phyloP scores from a whole-genome alignment of 2,113 vertebrate genomes.

The Lanius ludovicianus region DNA sequence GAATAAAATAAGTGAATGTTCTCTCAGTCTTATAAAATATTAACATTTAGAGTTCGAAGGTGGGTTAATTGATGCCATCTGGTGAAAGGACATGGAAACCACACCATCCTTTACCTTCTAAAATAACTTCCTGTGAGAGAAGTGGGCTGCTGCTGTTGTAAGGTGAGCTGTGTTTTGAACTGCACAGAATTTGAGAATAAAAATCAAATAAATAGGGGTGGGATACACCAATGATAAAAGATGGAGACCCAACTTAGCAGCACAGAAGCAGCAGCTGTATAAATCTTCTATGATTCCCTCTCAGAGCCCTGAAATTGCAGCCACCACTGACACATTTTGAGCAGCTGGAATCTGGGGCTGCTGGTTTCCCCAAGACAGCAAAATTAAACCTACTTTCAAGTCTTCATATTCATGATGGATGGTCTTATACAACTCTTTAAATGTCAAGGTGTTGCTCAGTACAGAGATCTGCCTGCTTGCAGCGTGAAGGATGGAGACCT shows the following conservation, averaged over 20 bases:
- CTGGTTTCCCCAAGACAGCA: neutral
- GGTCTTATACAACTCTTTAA: neutral
- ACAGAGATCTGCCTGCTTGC: neutral
- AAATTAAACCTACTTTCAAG: conserved; percentile 10
- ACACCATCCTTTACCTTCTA: neutral
- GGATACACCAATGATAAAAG: neutral
- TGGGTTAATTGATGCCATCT: conserved; percentile 20
- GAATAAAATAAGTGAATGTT: conserved; percentile 29
- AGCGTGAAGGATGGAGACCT: neutral
- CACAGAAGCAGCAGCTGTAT: neutral
- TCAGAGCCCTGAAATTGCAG: neutral
- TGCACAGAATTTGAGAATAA: neutral
- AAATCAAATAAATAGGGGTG: neutral
- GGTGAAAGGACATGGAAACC: neutral
- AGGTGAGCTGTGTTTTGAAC: neutral
- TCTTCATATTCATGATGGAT: neutral
- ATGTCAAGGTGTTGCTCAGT: neutral
- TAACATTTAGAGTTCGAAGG: neutral
- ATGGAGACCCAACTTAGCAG: neutral
- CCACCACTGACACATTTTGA: neutral
- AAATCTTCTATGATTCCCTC: neutral
- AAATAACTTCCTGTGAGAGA: neutral
- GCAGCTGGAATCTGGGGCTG: conserved; percentile 20
- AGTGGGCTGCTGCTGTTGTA: too few species aligned
- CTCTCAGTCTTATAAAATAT: neutral